A percentile compares a stretch with the other conserved stretches of the same genome.
Conservation (phyloP, 2,888 invertebrate species). For the Conops quadrifasciatus region DNA sequence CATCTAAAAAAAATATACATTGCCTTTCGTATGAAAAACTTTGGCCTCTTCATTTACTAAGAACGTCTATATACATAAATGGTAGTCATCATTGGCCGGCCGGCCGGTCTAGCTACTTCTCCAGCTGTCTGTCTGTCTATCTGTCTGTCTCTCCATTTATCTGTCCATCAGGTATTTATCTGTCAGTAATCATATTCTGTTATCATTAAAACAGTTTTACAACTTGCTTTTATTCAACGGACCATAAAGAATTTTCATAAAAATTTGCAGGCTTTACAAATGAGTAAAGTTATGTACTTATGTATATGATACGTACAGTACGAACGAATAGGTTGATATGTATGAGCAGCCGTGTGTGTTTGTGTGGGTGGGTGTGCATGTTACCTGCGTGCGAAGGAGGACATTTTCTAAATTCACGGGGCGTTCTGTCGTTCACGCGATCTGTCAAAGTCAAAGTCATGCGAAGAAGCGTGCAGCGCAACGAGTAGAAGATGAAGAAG, state of each 20-base stretch:
- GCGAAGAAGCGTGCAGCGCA: slow-evolving; percentile 12
- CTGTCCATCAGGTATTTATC: background rate
- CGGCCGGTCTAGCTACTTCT: no score
- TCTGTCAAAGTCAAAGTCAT: slow-evolving; percentile 20
- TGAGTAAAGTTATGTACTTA: no score
- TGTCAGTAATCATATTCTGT: background rate
- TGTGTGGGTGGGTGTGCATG: background rate
- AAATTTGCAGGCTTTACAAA: background rate
- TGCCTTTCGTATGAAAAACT: no score
- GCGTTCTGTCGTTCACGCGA: slow-evolving; percentile 14
- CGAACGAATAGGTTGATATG: background rate
- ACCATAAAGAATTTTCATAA: background rate
- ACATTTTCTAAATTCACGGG: slow-evolving; percentile 31
- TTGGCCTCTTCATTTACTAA: no score
- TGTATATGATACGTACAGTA: no score
- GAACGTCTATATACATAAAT: no score
- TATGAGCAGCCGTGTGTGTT: background rate
- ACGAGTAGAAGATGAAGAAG: no score
- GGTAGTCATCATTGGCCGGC: no score
- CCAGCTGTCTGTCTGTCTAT: background rate
- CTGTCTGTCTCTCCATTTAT: background rate
- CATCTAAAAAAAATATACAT: no score
- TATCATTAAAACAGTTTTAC: background rate
- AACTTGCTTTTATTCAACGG: slow-evolving; percentile 1
- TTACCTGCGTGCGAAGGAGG: slow-evolving; percentile 19